phyloP scores from a whole-genome alignment of 2,888 invertebrate genomes.

The Diachrysia chrysitis region DNA sequence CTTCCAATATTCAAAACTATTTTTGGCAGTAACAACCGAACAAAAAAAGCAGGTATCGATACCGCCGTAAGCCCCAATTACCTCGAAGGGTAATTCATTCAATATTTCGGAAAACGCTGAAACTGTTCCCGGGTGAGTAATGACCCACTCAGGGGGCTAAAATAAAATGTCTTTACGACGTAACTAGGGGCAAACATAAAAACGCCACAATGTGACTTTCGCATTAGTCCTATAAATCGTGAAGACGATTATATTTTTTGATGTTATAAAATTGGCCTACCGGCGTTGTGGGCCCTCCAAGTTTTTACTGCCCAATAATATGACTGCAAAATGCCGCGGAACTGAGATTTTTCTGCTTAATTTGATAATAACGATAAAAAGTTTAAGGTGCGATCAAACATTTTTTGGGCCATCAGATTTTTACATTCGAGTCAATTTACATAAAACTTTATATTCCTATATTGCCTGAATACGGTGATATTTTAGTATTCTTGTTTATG shows the following conservation, averaged over 20 bases:
- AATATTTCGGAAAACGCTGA: slow-evolving; percentile 63
- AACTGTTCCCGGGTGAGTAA: slow-evolving; percentile 57
- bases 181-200: slow-evolving; percentile 59
- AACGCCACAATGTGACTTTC: slow-evolving; percentile 56
- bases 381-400: slow-evolving; percentile 46
- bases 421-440: slow-evolving; percentile 13
- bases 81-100: slow-evolving; percentile 53
- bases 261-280: slow-evolving; percentile 53
- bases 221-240: slow-evolving; percentile 61
- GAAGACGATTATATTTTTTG: slow-evolving; percentile 59
- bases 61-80: slow-evolving; percentile 53
- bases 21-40: background rate
- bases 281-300: slow-evolving; percentile 34
- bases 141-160: slow-evolving; percentile 55
- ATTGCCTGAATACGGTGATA: background rate
- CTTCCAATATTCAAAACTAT: background rate
- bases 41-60: slow-evolving; percentile 33
- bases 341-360: slow-evolving; percentile 45
- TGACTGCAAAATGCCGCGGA: slow-evolving; percentile 42
- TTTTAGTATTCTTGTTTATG: background rate
- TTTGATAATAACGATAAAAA: slow-evolving; percentile 49
- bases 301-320: slow-evolving; percentile 55
- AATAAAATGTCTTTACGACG: slow-evolving; percentile 61
- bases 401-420: slow-evolving; percentile 29
- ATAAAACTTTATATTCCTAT: background rate